Base-by-base conservation (phyloP, 2,888 invertebrate genomes). In the Chrysomela aeneicollis region DNA sequence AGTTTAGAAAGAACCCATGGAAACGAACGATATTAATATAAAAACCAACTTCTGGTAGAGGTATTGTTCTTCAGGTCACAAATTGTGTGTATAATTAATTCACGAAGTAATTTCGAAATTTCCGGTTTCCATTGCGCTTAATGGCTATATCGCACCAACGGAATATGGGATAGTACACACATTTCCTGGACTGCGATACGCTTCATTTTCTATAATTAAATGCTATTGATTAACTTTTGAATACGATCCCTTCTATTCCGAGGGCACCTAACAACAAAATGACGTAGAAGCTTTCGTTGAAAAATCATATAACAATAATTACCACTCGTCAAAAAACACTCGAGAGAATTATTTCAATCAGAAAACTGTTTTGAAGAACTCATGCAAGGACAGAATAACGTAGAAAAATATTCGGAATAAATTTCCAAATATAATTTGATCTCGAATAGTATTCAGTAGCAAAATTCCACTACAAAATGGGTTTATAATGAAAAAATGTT, bases 41-140 rank as follows among this genome's bases (percentile, higher is more conserved):
- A 59, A 66, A 62, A 50, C 42, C 51, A 50, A 55, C 62, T 55
- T 59, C 62, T 54, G 46, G 46, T 61, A 63, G 57, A 60, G 53
- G 63, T 54, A 63, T 63, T 59, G 61, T 67, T 67, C 62, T 63
- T 64, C 54, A 55, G 61, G 52, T 59, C 62, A 54, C 62, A 59
- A 66, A 66, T 67, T 67, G 62, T 66, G 46, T 54, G 57, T 26
- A 67, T 69, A 64, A 66, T 69, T 68, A 70, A 68, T 70, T 71
- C 69, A 69, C 67, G 71, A 67, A 69, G 72, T 71, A 72, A 71
- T 73, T 71, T 67, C 70, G 66, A 74, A 73, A 74, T 72, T 72
- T 72, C 73, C 72, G 66, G 66, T 68, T 63, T 69, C 67, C 71
- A 68, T 68, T 69, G 72, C 71, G 68, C 72, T 73, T 74, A 72